Percentiles rank a stretch among this genome's conserved stretches.
Conservation (phyloP, 92 coral and sea anemone genomes). For the Palythoa grandiflora region DNA sequence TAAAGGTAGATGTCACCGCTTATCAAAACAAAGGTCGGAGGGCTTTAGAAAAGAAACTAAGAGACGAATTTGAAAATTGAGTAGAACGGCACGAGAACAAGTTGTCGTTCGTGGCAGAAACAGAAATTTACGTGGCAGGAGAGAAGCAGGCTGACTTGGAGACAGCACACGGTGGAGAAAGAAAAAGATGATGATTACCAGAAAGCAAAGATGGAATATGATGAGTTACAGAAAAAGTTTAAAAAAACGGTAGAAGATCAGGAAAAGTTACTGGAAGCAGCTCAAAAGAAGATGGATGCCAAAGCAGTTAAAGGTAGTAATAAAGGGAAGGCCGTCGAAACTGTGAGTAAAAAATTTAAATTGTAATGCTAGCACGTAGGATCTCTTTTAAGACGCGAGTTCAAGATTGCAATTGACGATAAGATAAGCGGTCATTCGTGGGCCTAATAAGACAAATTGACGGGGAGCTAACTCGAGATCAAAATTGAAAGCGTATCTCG, state of each 20-base stretch:
- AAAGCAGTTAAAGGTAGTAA: not conserved
- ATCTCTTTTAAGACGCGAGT: constrained; percentile 44
- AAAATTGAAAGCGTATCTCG: constrained; percentile 18
- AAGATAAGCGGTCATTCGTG: constrained; percentile 1
- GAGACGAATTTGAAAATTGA: not conserved
- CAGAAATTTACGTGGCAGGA: not conserved
- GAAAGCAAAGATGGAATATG: not conserved
- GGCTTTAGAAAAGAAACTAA: constrained; percentile 4
- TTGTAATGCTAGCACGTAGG: constrained; percentile 16
- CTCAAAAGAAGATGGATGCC: constrained; percentile 12
- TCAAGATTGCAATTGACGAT: not conserved
- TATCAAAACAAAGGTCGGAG: not conserved
- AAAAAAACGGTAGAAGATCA: not conserved
- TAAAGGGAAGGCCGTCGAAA: constrained; percentile 8
- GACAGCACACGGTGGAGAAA: not conserved
- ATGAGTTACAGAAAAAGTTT: constrained; percentile 1
- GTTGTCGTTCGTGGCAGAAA: constrained; percentile 15
- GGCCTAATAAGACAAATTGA: not conserved
- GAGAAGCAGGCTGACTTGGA: not conserved
- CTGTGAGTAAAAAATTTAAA: constrained; percentile 21
- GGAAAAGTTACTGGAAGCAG: constrained; percentile 13
- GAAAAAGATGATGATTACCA: constrained; percentile 20
- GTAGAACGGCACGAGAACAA: constrained; percentile 5
- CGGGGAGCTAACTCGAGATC: not conserved
- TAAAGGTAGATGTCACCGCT: constrained; percentile 1